phyloP scores from a whole-genome alignment of 2,888 invertebrate species.

The Monoplex corrugatus region DNA sequence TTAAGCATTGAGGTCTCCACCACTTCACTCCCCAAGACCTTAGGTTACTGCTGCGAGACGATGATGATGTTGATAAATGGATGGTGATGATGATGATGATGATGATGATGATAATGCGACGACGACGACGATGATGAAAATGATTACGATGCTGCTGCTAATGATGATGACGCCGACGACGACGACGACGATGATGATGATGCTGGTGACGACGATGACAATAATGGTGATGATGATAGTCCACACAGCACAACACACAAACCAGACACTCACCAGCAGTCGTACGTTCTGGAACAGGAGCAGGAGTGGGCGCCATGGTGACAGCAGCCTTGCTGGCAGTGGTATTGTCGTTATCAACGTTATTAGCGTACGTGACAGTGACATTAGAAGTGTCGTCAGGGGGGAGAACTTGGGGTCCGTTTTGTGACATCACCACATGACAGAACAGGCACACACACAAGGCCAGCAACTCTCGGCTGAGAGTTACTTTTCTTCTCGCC shows the following conservation, averaged over 20 bases:
- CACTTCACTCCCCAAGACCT: too few relatives aligned
- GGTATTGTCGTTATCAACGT: too few relatives aligned
- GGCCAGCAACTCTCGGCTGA: neutral
- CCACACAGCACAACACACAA: neutral
- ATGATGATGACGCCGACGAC: too few relatives aligned
- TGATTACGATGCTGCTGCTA: neutral
- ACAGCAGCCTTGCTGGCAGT: neutral
- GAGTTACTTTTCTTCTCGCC: slow-evolving; percentile 1
- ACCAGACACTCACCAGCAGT: neutral
- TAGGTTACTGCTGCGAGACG: too few relatives aligned
- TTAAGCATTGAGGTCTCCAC: too few relatives aligned
- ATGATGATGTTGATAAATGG: too few relatives aligned
- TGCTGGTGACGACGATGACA: neutral
- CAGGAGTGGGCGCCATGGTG: neutral
- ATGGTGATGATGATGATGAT: neutral
- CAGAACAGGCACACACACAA: neutral
- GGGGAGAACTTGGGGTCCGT: slow-evolving; percentile 16
- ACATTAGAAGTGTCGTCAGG: neutral
- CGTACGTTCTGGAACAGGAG: neutral
- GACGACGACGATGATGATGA: neutral
- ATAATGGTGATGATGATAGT: neutral
- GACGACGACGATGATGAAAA: neutral
- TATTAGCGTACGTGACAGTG: neutral
- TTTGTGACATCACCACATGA: slow-evolving; percentile 19
- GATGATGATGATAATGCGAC: neutral